A percentile compares a stretch with the other conserved stretches of the same genome.
These are phyloP conservation scores for Drosophila lowei DNA, from an alignment of 1,140 invertebrate genomes.

Conservation along the genomic window DNA sequence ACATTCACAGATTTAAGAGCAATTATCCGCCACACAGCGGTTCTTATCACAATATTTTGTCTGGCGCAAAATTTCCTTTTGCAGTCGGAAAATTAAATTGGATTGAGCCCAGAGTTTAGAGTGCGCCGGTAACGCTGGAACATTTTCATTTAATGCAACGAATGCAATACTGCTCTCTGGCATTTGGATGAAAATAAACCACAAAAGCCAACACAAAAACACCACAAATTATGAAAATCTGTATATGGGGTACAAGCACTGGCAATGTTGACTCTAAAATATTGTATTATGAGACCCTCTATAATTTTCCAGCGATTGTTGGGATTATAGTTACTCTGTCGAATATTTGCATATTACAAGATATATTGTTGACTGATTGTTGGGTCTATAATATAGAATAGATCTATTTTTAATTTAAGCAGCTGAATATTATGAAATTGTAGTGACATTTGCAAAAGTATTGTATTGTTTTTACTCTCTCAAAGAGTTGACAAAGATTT, in stretches of 20 bases:
- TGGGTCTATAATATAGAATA: background rate
- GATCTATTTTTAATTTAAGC: background rate
- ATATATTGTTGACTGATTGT: too few relatives aligned
- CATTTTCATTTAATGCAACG: slow-evolving; percentile 11
- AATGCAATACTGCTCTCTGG: background rate
- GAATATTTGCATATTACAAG: too few relatives aligned
- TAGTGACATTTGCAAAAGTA: background rate
- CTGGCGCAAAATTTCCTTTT: background rate
- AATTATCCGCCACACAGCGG: too few relatives aligned
- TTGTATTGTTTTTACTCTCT: slow-evolving; percentile 13
- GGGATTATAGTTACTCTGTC: too few relatives aligned
- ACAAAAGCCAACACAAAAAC: background rate
- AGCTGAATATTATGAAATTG: background rate
- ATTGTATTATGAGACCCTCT: background rate
- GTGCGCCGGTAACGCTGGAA: background rate
- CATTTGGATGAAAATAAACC: background rate
- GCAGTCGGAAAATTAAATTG: background rate
- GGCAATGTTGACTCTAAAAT: too few relatives aligned
- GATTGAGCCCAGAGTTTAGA: background rate
- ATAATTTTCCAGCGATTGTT: background rate
- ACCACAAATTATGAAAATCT: too few relatives aligned
- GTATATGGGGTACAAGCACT: too few relatives aligned
- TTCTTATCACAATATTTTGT: slow-evolving; percentile 12
- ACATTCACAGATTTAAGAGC: background rate
- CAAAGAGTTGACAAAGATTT: slow-evolving; percentile 41